These are phyloP conservation scores for Agriopis leucophaearia DNA, from an alignment of 2,888 invertebrate species.

Conservation along the genomic window DNA sequence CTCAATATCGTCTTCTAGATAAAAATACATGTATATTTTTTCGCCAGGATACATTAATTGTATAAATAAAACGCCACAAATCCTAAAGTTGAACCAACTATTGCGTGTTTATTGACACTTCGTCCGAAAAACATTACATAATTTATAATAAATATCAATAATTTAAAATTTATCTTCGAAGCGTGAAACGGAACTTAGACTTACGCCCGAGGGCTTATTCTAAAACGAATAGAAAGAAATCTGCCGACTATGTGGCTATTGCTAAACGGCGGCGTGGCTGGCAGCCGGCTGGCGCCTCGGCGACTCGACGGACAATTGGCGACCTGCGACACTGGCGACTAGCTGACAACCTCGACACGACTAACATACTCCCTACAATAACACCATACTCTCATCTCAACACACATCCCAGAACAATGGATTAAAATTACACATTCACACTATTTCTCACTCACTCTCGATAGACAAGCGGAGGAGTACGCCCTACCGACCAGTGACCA, in stretches of 20 bases:
- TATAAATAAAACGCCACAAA: conserved; percentile 64
- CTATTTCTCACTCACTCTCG: conserved; percentile 39
- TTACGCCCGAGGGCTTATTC: conserved; percentile 82
- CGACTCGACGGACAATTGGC: conserved; percentile 48
- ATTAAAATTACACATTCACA: conserved; percentile 48
- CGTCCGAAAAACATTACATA: conserved; percentile 82
- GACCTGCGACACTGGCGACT: conserved; percentile 46
- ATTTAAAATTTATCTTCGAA: conserved; percentile 76
- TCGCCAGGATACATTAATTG: too few relatives aligned
- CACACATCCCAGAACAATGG: conserved; percentile 45
- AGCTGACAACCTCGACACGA: conserved; percentile 46
- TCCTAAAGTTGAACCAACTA: conserved; percentile 84
- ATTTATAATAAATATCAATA: conserved; percentile 68
- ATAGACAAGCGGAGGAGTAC: conserved; percentile 38
- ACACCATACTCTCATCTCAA: conserved; percentile 35
- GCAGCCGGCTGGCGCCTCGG: conserved; percentile 54
- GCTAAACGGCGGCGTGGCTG: conserved; percentile 73
- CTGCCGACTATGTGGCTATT: conserved; percentile 85
- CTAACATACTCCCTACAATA: conserved; percentile 35
- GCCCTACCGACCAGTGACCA: conserved; percentile 47
- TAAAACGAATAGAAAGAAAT: conserved; percentile 85
- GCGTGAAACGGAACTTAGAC: conserved; percentile 80
- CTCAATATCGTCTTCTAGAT: too few relatives aligned
- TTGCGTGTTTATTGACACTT: conserved; percentile 87
- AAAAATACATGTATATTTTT: too few relatives aligned